Percentiles rank a stretch among this genome's conserved stretches.
phyloP scores from a whole-genome alignment of 2,888 invertebrate species.

The Hoplodrina blanda region DNA sequence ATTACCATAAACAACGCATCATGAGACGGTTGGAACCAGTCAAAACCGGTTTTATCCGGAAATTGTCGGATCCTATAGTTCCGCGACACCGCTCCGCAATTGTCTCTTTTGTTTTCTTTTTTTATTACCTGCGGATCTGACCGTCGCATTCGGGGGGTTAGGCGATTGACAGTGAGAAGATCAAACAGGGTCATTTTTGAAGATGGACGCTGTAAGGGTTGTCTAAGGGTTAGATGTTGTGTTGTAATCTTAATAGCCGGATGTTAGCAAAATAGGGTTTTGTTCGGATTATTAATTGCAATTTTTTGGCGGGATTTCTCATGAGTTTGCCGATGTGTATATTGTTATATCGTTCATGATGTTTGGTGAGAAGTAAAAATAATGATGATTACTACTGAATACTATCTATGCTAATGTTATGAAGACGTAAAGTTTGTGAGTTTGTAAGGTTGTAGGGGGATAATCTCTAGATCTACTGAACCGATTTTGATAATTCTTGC shows the following conservation, averaged over 20 bases:
- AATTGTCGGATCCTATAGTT: conserved; percentile 81
- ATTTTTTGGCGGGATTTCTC: conserved; percentile 44
- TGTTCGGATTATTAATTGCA: conserved; percentile 62
- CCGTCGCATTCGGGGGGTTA: conserved; percentile 75
- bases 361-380: not conserved
- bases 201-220: conserved; percentile 74
- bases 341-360: not conserved
- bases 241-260: conserved; percentile 74
- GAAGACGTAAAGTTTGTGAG: too few relatives aligned
- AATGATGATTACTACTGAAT: too few relatives aligned
- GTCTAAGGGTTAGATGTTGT: conserved; percentile 67
- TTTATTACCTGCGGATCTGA: conserved; percentile 78
- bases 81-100: conserved; percentile 85
- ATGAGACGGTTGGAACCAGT: conserved; percentile 77
- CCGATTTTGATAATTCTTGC: too few relatives aligned
- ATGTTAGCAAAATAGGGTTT: conserved; percentile 71
- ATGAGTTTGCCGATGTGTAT: conserved; percentile 14
- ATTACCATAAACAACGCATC: conserved; percentile 90
- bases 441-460: too few relatives aligned
- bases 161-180: conserved; percentile 78
- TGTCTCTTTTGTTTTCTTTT: conserved; percentile 79
- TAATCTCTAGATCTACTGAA: too few relatives aligned
- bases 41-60: conserved; percentile 84
- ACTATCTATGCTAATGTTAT: too few relatives aligned
- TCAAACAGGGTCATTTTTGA: conserved; percentile 72